Conservation (phyloP, 1,140 invertebrate species). For the Periplaneta americana region DNA sequence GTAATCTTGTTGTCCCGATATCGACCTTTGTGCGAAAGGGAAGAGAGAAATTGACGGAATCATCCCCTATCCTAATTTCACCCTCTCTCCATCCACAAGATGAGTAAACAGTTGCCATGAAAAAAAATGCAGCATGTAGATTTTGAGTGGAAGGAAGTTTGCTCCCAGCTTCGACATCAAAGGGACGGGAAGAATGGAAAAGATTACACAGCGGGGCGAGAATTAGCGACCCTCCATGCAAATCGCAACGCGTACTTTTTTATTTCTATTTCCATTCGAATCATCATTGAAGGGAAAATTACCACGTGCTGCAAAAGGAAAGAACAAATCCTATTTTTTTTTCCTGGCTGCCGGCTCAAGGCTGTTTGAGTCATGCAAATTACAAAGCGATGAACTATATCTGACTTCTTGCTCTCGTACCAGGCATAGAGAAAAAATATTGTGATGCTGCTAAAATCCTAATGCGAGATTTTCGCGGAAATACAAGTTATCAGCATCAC, state of each 20-base stretch:
- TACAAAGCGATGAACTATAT: background rate
- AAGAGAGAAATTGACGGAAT: background rate
- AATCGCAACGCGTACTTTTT: background rate
- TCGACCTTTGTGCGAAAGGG: background rate
- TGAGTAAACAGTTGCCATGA: background rate
- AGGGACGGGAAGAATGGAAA: background rate
- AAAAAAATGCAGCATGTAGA: background rate
- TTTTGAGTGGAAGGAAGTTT: background rate
- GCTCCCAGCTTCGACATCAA: background rate
- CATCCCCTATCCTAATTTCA: background rate
- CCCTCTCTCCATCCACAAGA: background rate
- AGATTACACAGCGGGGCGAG: background rate
- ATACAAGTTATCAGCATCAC: no score
- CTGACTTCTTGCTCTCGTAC: no score
- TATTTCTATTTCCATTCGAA: background rate
- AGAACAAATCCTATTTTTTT: background rate
- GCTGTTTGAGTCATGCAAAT: background rate
- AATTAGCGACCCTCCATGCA: background rate
- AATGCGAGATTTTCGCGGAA: background rate
- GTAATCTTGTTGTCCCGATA: background rate
- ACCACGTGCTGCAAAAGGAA: background rate
- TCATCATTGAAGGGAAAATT: background rate
- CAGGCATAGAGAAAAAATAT: no score
- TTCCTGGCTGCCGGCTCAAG: background rate
- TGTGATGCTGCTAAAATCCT: background rate